Evolutionary conservation across 2,113 vertebrate genomes (phyloP), one percentile per base, ranked within the genome.

Genomic region (Nerophis lumbriciformis): DNA sequence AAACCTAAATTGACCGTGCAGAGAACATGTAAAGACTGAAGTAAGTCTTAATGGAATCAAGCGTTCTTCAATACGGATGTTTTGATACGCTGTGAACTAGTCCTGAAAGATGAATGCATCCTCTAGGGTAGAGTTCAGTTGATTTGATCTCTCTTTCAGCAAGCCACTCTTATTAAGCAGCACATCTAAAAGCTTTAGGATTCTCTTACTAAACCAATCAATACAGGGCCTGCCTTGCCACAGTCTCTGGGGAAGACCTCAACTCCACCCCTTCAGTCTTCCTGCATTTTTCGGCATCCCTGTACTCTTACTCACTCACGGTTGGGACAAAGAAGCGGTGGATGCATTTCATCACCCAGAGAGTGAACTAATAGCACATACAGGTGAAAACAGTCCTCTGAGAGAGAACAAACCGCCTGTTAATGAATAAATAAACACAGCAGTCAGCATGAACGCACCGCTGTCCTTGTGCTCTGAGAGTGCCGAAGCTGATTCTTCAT

Each of bases 201-300:
- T 88, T 87, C 72, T 78, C 84, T 88, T 86, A 84, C 84, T 78
- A 77, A 82, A 85, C 73, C 75, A 86, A 86, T 87, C 87, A 81
- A 88, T 85, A 82, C 36, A 60, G 73, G 77, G 85, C 74, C 77
- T 68, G 79, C 57, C 70, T 71, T 54, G 53, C 78, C 62, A 36
- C 13, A 16, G 48, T 70, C 83, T 78, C 73, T 14, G 1, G 6
- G 55, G 55, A 73, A 68, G 78, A 8, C 59, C 62, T 44, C 4
- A 16, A 51, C 79, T 76, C 78, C 77, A 80, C 78, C 80, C 66
- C 65, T 76, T 39, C 3, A 62, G 79, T 71, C 71, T 75, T 70
- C 65, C 65, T 74, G 45, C 5, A 6, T 48, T 72, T 70, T 57
- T 52, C 75, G 42, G 37, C 53, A 70, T 77, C 77, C 65, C 66